A percentile compares a stretch with the other conserved stretches of the same genome.
These are phyloP conservation scores for Campylomormyrus tamandua DNA, from an alignment of 2,113 vertebrate species.

Conservation along the genomic window DNA sequence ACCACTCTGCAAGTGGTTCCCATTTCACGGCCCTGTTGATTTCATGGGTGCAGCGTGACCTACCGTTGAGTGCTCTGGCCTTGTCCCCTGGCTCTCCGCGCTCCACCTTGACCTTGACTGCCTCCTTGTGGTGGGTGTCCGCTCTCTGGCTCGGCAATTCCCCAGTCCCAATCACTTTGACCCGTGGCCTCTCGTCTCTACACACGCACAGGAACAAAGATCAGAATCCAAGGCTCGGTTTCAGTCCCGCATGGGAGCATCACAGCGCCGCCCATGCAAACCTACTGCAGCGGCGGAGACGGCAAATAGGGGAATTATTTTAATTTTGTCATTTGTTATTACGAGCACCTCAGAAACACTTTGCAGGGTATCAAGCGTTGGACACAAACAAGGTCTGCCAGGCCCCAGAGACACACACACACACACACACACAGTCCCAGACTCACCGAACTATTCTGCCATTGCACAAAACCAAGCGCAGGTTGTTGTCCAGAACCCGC, in stretches of 20 bases:
- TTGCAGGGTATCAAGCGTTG: too few species aligned
- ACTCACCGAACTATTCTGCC: conserved; percentile 87
- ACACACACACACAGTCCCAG: background rate
- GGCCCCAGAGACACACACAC: background rate
- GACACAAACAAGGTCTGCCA: background rate
- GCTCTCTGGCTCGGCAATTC: conserved; percentile 64
- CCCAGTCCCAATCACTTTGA: conserved; percentile 60
- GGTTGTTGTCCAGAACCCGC: conserved; percentile 74
- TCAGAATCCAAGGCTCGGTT: background rate
- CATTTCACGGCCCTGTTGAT: background rate
- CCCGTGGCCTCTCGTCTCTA: conserved; percentile 66
- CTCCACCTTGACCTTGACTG: conserved; percentile 58
- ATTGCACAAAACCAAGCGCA: conserved; percentile 84
- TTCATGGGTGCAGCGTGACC: background rate
- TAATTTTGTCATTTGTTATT: background rate
- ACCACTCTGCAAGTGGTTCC: background rate
- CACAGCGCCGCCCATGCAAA: background rate
- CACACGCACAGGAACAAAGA: background rate
- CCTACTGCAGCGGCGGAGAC: background rate
- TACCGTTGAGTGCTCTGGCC: conserved; percentile 55
- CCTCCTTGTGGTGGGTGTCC: conserved; percentile 33
- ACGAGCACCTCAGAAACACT: background rate
- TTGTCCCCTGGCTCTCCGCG: background rate
- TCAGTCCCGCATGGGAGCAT: background rate
- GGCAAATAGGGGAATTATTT: background rate